Conservation (phyloP, 2,113 vertebrate genomes). For the Scomber colias region DNA sequence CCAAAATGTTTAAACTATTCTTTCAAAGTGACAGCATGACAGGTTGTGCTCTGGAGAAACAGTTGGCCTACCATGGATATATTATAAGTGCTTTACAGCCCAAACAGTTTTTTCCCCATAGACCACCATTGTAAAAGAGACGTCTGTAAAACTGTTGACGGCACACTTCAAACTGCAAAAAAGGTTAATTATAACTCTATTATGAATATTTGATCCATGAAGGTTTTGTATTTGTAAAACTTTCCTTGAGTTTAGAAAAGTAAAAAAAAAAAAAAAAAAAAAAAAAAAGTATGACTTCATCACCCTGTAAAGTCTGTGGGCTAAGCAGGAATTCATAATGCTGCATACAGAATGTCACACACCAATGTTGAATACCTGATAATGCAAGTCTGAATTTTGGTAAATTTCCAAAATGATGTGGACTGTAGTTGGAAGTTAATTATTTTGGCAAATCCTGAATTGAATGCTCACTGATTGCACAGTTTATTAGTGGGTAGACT, state of each 20-base stretch:
- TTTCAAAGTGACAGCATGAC: conserved; percentile 19
- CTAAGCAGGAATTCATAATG: background rate
- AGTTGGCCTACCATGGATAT: conserved; percentile 14
- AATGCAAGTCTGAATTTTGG: conserved; percentile 7
- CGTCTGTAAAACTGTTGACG: too few relatives aligned
- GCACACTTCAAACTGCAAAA: too few relatives aligned
- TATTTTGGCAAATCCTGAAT: background rate
- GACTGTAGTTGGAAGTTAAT: conserved; percentile 9
- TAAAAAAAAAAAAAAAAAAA: too few relatives aligned
- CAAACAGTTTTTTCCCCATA: too few relatives aligned
- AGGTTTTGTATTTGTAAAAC: too few relatives aligned
- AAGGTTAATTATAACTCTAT: too few relatives aligned
- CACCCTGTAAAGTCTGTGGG: too few relatives aligned
- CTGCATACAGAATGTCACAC: background rate
- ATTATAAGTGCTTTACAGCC: background rate
- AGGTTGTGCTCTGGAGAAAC: conserved; percentile 7
- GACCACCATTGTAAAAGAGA: too few relatives aligned
- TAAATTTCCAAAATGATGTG: background rate
- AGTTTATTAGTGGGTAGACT: conserved; percentile 8
- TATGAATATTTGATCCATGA: too few relatives aligned
- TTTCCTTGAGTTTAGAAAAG: too few relatives aligned
- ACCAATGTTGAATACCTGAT: background rate
- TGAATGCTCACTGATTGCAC: conserved; percentile 24
- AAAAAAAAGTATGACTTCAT: too few relatives aligned
- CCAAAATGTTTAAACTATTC: background rate